A percentile compares a stretch with the other conserved stretches of the same genome.
Conservation (phyloP, 2,113 vertebrate species). For the Centropus unirufus region DNA sequence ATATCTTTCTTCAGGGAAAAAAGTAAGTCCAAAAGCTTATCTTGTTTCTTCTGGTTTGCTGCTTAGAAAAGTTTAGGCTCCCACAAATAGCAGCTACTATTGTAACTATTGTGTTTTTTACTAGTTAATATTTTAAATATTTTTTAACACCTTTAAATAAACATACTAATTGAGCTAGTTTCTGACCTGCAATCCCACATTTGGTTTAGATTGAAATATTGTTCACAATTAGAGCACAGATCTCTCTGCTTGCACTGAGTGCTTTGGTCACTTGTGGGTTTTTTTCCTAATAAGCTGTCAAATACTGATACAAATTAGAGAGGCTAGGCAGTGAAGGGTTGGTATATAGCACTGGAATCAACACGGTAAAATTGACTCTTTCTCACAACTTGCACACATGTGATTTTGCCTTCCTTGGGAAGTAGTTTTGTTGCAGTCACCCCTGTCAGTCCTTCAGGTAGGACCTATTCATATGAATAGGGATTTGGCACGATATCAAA, state of each 20-base stretch:
- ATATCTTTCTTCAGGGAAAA: background rate
- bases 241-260: background rate
- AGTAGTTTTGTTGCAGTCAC: background rate
- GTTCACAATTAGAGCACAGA: slow-evolving; percentile 14
- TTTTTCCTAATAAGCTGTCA: slow-evolving; percentile 54
- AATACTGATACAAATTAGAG: background rate
- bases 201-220: background rate
- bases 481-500: background rate
- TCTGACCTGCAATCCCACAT: background rate
- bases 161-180: slow-evolving; percentile 12
- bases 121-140: background rate
- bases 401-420: background rate
- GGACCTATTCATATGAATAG: background rate
- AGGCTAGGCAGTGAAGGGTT: background rate
- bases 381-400: background rate
- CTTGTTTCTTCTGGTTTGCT: background rate
- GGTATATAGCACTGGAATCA: background rate
- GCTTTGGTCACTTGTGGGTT: background rate
- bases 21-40: background rate
- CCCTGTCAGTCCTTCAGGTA: background rate
- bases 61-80: background rate
- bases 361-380: background rate
- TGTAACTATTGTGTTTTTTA: background rate
- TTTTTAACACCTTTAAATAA: background rate
- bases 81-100: background rate